A percentile compares a stretch with the other conserved stretches of the same genome.
Evolutionary conservation across 2,888 invertebrate species (phyloP).

Genomic region (Cryptops parisi): DNA sequence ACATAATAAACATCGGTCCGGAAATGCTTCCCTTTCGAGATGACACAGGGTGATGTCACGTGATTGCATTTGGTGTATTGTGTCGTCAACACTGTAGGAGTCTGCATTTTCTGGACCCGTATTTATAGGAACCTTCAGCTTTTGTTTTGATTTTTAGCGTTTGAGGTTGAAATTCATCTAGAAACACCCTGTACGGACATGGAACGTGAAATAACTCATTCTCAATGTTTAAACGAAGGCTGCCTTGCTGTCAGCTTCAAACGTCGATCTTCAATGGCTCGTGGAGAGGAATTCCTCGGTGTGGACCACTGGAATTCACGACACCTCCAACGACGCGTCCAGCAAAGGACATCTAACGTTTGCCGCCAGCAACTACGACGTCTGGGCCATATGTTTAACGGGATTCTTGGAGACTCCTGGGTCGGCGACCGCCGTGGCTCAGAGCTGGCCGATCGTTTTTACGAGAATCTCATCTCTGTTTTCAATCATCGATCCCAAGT

Average conservation of each 20-base stretch:
- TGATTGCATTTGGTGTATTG: too few relatives aligned
- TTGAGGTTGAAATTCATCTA: too few relatives aligned
- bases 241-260: constrained; percentile 57
- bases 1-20: too few relatives aligned
- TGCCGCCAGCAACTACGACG: constrained; percentile 53
- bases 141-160: too few relatives aligned
- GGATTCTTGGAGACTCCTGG: constrained; percentile 76
- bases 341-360: constrained; percentile 38
- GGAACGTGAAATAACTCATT: too few relatives aligned
- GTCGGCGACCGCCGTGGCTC: constrained; percentile 71
- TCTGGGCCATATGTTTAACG: constrained; percentile 81
- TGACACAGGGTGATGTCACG: too few relatives aligned
- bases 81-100: too few relatives aligned
- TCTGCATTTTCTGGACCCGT: too few relatives aligned
- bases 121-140: too few relatives aligned
- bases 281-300: constrained; percentile 74
- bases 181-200: too few relatives aligned
- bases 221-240: too few relatives aligned
- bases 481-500: constrained; percentile 76
- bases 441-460: constrained; percentile 93
- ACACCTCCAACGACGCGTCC: constrained; percentile 32
- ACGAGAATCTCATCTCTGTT: constrained; percentile 78
- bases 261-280: constrained; percentile 80
- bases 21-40: too few relatives aligned
- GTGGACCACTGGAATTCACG: constrained; percentile 43